Conservation (phyloP, 2,797 vertebrate genomes). For the Tamandua tetradactyla region DNA sequence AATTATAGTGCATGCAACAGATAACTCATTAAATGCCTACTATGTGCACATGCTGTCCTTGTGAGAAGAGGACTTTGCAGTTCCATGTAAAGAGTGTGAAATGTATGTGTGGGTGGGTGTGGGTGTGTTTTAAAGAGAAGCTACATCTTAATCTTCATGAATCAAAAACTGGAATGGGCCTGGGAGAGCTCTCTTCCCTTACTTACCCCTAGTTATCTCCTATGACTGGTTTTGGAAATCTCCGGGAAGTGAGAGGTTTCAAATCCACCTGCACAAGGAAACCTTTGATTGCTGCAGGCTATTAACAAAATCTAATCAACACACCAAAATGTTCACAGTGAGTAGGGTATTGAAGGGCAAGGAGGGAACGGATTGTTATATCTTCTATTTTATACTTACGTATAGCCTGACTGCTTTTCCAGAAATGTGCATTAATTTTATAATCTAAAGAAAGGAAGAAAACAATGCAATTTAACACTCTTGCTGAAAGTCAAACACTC, state of each 20-base stretch:
- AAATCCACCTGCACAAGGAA: neutral
- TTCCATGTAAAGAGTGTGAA: neutral
- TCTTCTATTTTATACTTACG: neutral
- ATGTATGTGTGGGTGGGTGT: neutral
- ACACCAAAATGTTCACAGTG: neutral
- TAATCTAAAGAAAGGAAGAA: slow-evolving; percentile 10
- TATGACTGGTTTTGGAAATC: neutral
- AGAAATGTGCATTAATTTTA: neutral
- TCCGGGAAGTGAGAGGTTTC: neutral
- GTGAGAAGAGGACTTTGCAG: neutral
- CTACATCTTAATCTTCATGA: neutral
- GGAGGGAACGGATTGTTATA: neutral
- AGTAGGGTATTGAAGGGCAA: neutral
- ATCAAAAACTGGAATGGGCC: neutral
- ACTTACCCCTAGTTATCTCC: neutral
- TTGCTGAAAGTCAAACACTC: neutral
- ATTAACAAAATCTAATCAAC: neutral
- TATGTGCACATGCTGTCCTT: neutral
- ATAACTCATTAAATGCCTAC: neutral
- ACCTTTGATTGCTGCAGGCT: neutral
- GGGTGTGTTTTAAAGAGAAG: neutral
- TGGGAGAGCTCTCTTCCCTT: neutral
- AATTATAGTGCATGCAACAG: neutral
- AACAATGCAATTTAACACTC: neutral
- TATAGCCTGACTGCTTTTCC: neutral